Base-by-base conservation (phyloP, 2,888 invertebrate species). In the Drosophila nr. fundita region DNA sequence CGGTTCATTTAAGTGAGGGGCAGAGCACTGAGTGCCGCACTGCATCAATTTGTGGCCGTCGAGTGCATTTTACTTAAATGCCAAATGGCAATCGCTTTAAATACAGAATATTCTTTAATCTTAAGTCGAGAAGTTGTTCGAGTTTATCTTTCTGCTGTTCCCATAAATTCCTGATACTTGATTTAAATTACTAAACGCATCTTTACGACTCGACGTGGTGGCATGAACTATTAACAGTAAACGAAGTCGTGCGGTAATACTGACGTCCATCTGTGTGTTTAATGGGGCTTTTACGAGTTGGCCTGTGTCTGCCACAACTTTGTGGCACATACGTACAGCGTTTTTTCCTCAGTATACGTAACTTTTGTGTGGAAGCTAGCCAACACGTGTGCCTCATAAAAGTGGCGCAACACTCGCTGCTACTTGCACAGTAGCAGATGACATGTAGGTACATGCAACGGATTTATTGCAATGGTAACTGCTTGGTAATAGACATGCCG, bases 251-350 rank as follows among this genome's bases (percentile, higher is more conserved):
- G 13, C 42, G n/a, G 10, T 21, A 50, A 45, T 54, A 18, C 34
- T 54, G 21, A 30, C 24, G 18, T 11, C 24, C 15, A 11, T 30
- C 38, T n/a, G n/a, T 50, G 4, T 45, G 15, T 52, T 77, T 70
- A 61, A 67, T 73, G 68, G 40, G 38, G 29, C 53, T 74, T 87
- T 83, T 83, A 87, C 80, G 88, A 83, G 70, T 73, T 57, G 68
- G 18, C 42, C 42, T 50, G 65, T 50, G 29, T 36, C 11, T 36
- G 59, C 4, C 11, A 38, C 32, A 24, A 30, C 30, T 49, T 21
- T 49, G 55, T 62, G 69, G 60, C 70, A 73, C 68, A 71, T 77
- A 65, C 70, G 68, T 60, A 70, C 48, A 15, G 24, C 24, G 18
- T 34, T 34, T 52, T 55, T 38, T 29, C n/a, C n/a, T 36, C 24